Conservation (phyloP, 2,888 invertebrate species). For the Drosophila algonquin region DNA sequence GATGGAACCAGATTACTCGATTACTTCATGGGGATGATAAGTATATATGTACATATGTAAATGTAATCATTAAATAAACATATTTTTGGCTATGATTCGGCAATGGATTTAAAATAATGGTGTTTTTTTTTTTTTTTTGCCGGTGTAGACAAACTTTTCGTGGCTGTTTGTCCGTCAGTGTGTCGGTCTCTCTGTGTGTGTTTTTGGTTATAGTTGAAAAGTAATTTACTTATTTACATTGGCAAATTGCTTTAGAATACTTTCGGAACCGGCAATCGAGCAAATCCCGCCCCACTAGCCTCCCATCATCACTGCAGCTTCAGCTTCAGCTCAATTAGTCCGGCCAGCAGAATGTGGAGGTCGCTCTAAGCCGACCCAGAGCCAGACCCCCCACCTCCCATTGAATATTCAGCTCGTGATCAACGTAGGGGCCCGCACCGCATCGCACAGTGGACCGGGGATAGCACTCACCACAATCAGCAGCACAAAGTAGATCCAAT, state of each 20-base stretch:
- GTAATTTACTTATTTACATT: conserved; percentile 68
- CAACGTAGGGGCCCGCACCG: not conserved
- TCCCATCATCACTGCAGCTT: not conserved
- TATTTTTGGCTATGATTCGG: not conserved
- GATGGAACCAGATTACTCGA: not conserved
- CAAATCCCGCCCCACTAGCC: not conserved
- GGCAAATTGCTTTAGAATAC: conserved; percentile 57
- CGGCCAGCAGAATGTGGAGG: not conserved
- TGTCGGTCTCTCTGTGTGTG: conserved; percentile 21
- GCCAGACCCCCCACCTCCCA: conserved; percentile 15
- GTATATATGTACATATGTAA: no score
- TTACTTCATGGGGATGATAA: not conserved
- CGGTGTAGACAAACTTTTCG: conserved; percentile 44
- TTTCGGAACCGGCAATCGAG: conserved; percentile 1
- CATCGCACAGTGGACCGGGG: not conserved
- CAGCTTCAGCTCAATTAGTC: conserved; percentile 34
- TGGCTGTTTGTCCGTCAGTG: not conserved
- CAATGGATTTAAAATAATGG: not conserved
- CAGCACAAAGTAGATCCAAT: conserved; percentile 99
- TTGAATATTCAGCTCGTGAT: conserved; percentile 22
- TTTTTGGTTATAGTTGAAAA: conserved; percentile 46
- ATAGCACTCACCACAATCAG: conserved; percentile 96
- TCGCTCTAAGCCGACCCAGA: conserved; percentile 11
- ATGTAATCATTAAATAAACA: no score
- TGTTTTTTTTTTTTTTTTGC: not conserved